Evolutionary conservation across 2,113 vertebrate genomes (phyloP).

Genomic region (Channa maculata): DNA sequence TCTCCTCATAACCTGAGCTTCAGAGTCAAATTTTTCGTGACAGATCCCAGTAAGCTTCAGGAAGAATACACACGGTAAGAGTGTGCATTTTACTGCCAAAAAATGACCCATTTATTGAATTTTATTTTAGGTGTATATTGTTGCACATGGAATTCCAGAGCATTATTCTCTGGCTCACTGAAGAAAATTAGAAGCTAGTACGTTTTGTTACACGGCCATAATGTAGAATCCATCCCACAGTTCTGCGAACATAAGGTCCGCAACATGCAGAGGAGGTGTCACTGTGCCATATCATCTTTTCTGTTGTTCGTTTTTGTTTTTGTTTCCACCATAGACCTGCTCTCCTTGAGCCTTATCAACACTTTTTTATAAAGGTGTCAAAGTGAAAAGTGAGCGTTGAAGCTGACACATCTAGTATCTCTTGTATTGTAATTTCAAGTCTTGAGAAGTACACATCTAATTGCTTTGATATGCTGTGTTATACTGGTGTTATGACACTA

Average conservation of each 20-base stretch:
- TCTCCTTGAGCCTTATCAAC: conserved; percentile 17
- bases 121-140: not conserved
- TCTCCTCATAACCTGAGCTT: conserved; percentile 96
- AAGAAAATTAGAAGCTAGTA: not conserved
- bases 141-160: not conserved
- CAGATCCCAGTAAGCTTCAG: conserved; percentile 96
- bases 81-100: not conserved
- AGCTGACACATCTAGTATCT: not conserved
- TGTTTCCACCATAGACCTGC: no score
- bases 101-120: no score
- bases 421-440: not conserved
- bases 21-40: conserved; percentile 99
- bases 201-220: not conserved
- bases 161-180: conserved; percentile 10
- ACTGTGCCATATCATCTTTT: conserved; percentile 5
- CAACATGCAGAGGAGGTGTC: conserved; percentile 34
- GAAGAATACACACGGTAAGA: conserved; percentile 98
- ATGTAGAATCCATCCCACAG: not conserved
- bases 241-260: conserved; percentile 23
- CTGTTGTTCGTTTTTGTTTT: not conserved
- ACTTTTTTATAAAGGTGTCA: conserved; percentile 5
- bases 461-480: not conserved
- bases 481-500: not conserved
- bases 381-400: not conserved
- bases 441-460: not conserved